Conservation (phyloP, 2,797 vertebrate species). For the Apogon hyalosoma region DNA sequence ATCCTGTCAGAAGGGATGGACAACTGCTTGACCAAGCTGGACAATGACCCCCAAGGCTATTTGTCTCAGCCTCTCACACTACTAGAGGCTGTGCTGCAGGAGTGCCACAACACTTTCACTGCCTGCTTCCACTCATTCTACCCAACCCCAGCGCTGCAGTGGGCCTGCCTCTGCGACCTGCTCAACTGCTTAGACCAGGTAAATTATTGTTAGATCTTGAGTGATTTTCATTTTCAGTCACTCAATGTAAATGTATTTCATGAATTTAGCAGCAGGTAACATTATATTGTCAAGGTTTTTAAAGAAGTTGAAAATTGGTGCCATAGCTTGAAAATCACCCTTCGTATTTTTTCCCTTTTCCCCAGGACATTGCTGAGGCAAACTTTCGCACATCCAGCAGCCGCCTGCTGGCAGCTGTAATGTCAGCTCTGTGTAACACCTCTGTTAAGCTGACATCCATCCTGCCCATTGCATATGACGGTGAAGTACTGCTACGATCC, state of each 20-base stretch:
- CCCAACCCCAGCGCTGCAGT: slow-evolving; percentile 96
- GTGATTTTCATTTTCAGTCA: background rate
- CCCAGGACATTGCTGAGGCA: slow-evolving; percentile 96
- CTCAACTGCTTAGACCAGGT: slow-evolving; percentile 99
- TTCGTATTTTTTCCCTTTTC: slow-evolving; percentile 4
- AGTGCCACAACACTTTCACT: slow-evolving; percentile 98
- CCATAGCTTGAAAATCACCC: too few relatives aligned
- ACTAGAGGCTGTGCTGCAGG: slow-evolving; percentile 96
- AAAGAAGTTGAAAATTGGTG: too few relatives aligned
- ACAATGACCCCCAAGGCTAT: slow-evolving; percentile 98
- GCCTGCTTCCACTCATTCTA: slow-evolving; percentile 99
- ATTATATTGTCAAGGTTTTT: too few relatives aligned
- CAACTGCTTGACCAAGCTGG: slow-evolving; percentile 95
- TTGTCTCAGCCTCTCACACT: slow-evolving; percentile 95
- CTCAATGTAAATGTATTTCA: too few relatives aligned
- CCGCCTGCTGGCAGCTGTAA: slow-evolving; percentile 95
- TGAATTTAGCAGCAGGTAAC: too few relatives aligned
- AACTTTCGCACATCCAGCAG: slow-evolving; percentile 99
- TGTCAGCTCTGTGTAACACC: slow-evolving; percentile 98
- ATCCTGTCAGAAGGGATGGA: slow-evolving; percentile 98
- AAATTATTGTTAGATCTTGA: slow-evolving; percentile 8
- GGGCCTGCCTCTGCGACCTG: slow-evolving; percentile 98
- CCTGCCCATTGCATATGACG: slow-evolving; percentile 96
- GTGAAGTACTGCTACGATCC: slow-evolving; percentile 94
- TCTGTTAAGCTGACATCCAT: slow-evolving; percentile 98